Base-by-base conservation (phyloP, 2,797 vertebrate genomes). In the Clarias fuscus region DNA sequence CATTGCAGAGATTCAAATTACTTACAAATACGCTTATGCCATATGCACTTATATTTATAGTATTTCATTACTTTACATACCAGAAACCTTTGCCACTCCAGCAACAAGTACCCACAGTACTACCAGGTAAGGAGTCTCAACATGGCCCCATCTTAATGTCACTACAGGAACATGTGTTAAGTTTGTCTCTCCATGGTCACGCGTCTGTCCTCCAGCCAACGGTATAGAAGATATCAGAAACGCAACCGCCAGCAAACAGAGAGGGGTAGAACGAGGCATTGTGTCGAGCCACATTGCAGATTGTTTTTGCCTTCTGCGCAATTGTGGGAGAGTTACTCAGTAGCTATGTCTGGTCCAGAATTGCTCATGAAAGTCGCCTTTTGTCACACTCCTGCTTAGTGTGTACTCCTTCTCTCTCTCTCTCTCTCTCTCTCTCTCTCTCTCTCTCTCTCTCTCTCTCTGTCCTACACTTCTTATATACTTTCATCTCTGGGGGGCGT, bases 61-160 rank as follows among this genome's bases (percentile, higher is more conserved):
- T 14, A 61, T 62, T 67, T 82, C 10, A 53, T 53, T 53, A 13
- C 48, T 14, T 53, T 90, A 94, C 95, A 24, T 95, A 96, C 95
- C 94, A 88, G 67, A 75, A 18, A 95, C 17, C 89, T 96, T 96
- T 2, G 85, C 84, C 89, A 94, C 7, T 83, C 87, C 88, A 24
- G 92, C 90, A 88, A 95, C 94, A 59, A 95, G n/a, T 27, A 96
- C 86, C 94, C 94, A 95, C 22, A 96, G 24, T 0, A 82, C 87
- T 14, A 95, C 58, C 0, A 93, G 37, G 86, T 93, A 96, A 0
- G 94, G 92, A 0, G 7, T 0, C 76, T 92, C 53, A 86, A 96
- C 93, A 3, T 96, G 94, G 71, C 93, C 84, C 95, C 95, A 95
- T 48, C 92, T 89, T 70, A 95, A 92, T 27, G 82, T 89, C 22